A percentile compares a stretch with the other conserved stretches of the same genome.
Conservation (phyloP, 2,797 vertebrate genomes). For the Clarias pachynema region DNA sequence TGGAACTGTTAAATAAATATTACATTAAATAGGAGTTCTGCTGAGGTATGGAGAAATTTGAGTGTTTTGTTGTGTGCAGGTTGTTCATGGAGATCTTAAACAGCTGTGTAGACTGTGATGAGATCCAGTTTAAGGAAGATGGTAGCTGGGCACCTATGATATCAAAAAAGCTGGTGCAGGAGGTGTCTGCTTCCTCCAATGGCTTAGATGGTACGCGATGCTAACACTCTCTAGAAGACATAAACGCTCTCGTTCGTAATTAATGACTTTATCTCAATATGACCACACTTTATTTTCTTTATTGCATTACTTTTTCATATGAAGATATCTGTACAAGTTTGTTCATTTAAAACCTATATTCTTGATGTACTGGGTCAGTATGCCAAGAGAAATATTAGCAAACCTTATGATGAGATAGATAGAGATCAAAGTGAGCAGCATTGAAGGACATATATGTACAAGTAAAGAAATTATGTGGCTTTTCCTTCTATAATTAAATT, state of each 20-base stretch:
- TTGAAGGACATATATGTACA: neutral
- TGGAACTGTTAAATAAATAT: neutral
- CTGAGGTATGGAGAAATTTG: neutral
- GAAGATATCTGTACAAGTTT: neutral
- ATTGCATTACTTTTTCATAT: neutral
- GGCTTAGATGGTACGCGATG: conserved; percentile 83
- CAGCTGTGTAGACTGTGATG: conserved; percentile 94
- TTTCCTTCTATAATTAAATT: neutral
- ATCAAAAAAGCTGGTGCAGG: conserved; percentile 93
- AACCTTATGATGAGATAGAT: neutral
- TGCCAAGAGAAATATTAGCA: neutral
- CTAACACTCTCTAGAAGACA: neutral
- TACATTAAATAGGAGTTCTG: neutral
- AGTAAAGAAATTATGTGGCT: neutral
- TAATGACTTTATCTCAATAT: neutral
- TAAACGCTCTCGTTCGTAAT: neutral
- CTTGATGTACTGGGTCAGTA: too few species aligned
- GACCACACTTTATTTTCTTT: neutral
- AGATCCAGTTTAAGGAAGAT: conserved; percentile 98
- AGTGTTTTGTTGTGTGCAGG: conserved; percentile 65
- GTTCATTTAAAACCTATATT: neutral
- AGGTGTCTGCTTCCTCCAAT: conserved; percentile 88
- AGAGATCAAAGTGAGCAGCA: neutral
- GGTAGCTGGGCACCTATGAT: conserved; percentile 96
- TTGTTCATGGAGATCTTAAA: conserved; percentile 99